Evolutionary conservation across 2,797 vertebrate genomes (phyloP).

Genomic region (Muscicapa comitata): DNA sequence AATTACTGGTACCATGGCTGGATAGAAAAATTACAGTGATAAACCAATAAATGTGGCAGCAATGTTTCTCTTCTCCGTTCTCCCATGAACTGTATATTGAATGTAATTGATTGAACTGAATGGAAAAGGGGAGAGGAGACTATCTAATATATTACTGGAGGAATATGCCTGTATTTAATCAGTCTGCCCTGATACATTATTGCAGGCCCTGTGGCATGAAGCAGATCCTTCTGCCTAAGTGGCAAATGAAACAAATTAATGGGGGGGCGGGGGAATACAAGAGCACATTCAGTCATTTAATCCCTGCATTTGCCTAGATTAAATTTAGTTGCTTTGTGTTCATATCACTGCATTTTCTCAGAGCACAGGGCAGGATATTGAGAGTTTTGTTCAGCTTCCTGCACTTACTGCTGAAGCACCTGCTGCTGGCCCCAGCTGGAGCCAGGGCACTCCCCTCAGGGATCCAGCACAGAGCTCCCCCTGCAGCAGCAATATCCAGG

Average conservation of each 20-base stretch:
- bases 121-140: neutral
- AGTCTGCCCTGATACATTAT: neutral
- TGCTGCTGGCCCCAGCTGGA: neutral
- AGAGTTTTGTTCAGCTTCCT: neutral
- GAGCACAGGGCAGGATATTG: neutral
- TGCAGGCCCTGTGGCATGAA: neutral
- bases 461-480: neutral
- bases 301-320: neutral
- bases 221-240: neutral
- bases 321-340: neutral
- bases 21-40: neutral
- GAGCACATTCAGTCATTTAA: neutral
- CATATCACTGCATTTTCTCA: neutral
- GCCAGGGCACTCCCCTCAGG: neutral
- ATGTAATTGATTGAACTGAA: neutral
- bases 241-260: neutral
- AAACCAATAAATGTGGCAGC: neutral
- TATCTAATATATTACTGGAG: neutral
- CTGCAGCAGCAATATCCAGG: neutral
- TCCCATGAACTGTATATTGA: neutral
- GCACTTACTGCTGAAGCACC: neutral
- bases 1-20: neutral
- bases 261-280: accelerated
- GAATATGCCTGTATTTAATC: neutral
- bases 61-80: neutral